A percentile compares a stretch with the other conserved stretches of the same genome.
Conservation (phyloP, 2,797 vertebrate genomes). For the Eupleurogrammus muticus region DNA sequence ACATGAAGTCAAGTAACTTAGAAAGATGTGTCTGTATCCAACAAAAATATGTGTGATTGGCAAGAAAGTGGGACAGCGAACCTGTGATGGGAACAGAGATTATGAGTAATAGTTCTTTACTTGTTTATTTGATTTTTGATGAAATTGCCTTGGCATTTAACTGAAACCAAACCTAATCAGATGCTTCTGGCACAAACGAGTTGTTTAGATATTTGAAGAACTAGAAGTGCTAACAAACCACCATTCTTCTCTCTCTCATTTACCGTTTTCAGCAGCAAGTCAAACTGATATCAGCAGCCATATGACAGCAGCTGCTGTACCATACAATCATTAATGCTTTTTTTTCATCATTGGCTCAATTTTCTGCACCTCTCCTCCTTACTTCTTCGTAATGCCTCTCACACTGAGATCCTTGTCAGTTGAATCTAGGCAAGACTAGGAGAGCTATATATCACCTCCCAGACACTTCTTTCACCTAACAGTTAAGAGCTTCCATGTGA, state of each 20-base stretch:
- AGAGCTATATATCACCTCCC: neutral
- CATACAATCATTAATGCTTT: neutral
- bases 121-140: conserved; percentile 4
- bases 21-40: no score
- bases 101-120: neutral
- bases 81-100: neutral
- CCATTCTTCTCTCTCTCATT: neutral
- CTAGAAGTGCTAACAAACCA: neutral
- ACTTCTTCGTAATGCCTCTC: neutral
- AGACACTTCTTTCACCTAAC: neutral
- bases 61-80: neutral
- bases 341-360: neutral
- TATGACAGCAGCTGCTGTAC: neutral
- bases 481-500: neutral
- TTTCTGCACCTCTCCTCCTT: no score
- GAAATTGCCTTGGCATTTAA: neutral
- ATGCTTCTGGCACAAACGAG: neutral
- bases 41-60: conserved; percentile 5
- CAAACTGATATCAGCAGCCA: neutral
- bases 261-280: conserved; percentile 1
- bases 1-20: no score
- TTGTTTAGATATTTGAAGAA: neutral
- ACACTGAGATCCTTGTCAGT: neutral
- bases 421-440: neutral
- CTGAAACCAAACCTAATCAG: neutral